Evolutionary conservation across 1,140 invertebrate species (phyloP).

Genomic region (Aphelenchoides besseyi): DNA sequence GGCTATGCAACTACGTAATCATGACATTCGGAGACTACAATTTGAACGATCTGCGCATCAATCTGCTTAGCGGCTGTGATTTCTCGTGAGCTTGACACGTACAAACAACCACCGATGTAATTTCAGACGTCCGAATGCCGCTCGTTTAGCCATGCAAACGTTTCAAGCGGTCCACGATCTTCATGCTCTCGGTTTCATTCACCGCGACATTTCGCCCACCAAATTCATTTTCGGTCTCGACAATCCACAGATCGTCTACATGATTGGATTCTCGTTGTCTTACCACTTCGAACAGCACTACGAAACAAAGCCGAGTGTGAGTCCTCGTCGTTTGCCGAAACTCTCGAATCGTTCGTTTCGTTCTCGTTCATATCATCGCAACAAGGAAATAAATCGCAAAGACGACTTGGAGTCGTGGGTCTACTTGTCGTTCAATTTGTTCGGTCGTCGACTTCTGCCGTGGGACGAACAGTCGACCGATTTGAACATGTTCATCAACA

Average conservation of each 20-base stretch:
- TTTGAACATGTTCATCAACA: constrained; percentile 4
- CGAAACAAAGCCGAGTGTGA: neutral
- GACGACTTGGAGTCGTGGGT: constrained; percentile 26
- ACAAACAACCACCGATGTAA: neutral
- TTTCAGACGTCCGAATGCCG: constrained; percentile 19
- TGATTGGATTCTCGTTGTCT: constrained; percentile 23
- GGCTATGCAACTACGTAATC: constrained; percentile 5
- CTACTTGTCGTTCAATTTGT: constrained; percentile 20
- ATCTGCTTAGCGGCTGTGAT: constrained; percentile 5
- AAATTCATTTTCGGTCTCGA: constrained; percentile 18
- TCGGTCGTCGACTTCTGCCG: constrained; percentile 19
- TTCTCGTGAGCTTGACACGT: constrained; percentile 8
- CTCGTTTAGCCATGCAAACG: constrained; percentile 19
- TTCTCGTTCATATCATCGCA: constrained; percentile 8
- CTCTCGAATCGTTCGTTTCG: neutral
- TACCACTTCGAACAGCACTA: constrained; percentile 17
- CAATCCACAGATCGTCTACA: constrained; percentile 4
- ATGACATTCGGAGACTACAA: constrained; percentile 21
- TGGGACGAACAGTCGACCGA: constrained; percentile 16
- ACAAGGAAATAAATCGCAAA: constrained; percentile 22
- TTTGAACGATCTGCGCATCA: constrained; percentile 10
- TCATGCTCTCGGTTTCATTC: constrained; percentile 10
- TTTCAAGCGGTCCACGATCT: constrained; percentile 27
- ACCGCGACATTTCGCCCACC: constrained; percentile 15
- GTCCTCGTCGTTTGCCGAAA: neutral